Conservation (phyloP, 2,888 invertebrate genomes). For the Agapetus fuscipes region DNA sequence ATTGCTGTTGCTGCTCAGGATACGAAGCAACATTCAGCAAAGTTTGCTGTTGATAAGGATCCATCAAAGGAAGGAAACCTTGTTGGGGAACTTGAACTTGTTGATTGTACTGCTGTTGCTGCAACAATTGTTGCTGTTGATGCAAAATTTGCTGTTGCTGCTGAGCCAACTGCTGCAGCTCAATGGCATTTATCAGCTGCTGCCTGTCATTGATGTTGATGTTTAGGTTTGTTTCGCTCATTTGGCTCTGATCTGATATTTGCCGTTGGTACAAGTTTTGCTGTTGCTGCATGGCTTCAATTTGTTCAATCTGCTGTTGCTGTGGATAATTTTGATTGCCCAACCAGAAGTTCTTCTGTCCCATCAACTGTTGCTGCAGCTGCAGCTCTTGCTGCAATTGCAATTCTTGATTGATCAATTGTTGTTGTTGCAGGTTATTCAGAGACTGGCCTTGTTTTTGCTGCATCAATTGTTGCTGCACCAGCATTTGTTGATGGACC, state of each 20-base stretch:
- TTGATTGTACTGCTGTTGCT: constrained; percentile 32
- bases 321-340: constrained; percentile 46
- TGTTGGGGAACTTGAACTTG: constrained; percentile 26
- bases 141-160: constrained; percentile 30
- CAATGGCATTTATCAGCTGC: constrained; percentile 20
- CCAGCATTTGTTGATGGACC: constrained; percentile 41
- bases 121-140: constrained; percentile 30
- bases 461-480: constrained; percentile 26
- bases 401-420: too few species aligned
- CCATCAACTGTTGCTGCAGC: constrained; percentile 40
- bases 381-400: constrained; percentile 27
- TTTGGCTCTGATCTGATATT: constrained; percentile 40
- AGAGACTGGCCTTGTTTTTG: constrained; percentile 20
- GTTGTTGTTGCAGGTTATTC: constrained; percentile 23
- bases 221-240: constrained; percentile 3
- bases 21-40: constrained; percentile 16
- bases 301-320: constrained; percentile 34
- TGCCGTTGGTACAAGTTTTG: constrained; percentile 39
- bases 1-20: constrained; percentile 32
- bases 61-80: constrained; percentile 25
- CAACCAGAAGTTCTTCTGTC: constrained; percentile 36
- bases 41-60: constrained; percentile 26
- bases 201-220: constrained; percentile 26
- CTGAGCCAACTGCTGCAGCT: constrained; percentile 33
- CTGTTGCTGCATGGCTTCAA: constrained; percentile 46